Evolutionary conservation across 2,113 vertebrate genomes (phyloP).

Genomic region (Ameiurus melas): DNA sequence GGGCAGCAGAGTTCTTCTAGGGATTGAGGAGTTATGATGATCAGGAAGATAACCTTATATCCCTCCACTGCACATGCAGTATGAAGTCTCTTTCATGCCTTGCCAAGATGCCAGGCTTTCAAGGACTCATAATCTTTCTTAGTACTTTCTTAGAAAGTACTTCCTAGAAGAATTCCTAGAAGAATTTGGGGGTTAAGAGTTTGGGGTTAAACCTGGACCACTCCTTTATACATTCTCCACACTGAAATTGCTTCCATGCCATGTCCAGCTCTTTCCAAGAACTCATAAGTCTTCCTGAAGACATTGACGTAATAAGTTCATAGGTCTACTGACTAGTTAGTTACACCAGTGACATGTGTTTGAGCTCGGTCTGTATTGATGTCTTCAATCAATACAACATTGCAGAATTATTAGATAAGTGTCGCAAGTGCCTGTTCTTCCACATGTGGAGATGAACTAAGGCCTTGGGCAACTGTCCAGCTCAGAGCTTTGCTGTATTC

Average conservation of each 20-base stretch:
- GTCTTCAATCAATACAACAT: slow-evolving; percentile 43
- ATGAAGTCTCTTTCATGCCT: neutral
- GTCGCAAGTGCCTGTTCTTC: slow-evolving; percentile 46
- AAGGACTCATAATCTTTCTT: neutral
- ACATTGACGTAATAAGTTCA: neutral
- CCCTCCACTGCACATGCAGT: neutral
- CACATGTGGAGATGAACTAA: slow-evolving; percentile 48
- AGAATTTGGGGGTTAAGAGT: neutral
- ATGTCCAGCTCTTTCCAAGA: slow-evolving; percentile 6
- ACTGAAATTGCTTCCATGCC: neutral
- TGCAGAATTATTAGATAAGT: neutral
- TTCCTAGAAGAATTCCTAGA: neutral
- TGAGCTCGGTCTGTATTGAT: slow-evolving; percentile 50
- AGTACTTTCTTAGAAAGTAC: neutral
- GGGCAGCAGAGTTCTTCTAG: neutral
- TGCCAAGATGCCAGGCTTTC: neutral
- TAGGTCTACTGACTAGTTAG: neutral
- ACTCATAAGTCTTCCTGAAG: neutral
- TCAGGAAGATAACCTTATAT: neutral
- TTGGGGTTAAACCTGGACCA: neutral
- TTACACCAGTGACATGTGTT: slow-evolving; percentile 56
- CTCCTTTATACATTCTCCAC: slow-evolving; percentile 7
- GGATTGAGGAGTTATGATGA: neutral
- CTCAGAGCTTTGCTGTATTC: slow-evolving; percentile 59
- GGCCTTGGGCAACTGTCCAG: slow-evolving; percentile 59